phyloP scores from a whole-genome alignment of 2,797 vertebrate genomes.

The Falco cherrug region DNA sequence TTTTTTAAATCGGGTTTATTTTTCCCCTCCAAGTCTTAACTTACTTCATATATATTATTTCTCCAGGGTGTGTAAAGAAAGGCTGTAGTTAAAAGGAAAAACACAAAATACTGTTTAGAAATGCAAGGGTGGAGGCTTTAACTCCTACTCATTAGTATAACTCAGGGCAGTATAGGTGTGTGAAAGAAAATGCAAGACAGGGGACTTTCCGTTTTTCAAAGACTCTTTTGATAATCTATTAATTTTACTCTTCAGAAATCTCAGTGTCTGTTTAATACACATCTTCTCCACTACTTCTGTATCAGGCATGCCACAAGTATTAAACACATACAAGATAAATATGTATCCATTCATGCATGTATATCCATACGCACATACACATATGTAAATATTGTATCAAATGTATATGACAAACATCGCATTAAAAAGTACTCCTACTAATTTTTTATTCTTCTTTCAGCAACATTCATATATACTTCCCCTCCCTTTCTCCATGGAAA shows the following conservation, averaged over 20 bases:
- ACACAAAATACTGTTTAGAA: not conserved
- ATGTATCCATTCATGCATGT: not conserved
- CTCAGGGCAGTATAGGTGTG: not conserved
- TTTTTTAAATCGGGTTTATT: not conserved
- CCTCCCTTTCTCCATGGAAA: not conserved
- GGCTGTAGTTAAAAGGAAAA: not conserved
- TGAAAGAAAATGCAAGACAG: not conserved
- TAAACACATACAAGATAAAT: not conserved
- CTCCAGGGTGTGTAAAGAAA: not conserved
- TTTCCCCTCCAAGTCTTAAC: accelerated
- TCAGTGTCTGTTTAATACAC: not conserved
- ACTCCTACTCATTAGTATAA: not conserved
- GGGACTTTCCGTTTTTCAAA: not conserved
- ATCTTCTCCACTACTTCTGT: not conserved
- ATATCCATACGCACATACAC: not conserved
- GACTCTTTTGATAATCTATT: not conserved
- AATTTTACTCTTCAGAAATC: not conserved
- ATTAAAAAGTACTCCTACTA: not conserved
- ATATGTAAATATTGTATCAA: not conserved
- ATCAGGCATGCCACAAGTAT: not conserved
- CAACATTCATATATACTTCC: not conserved
- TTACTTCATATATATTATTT: not conserved
- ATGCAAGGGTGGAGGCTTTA: not conserved
- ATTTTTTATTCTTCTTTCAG: not conserved
- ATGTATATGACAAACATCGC: not conserved